Evolutionary conservation across 2,113 vertebrate species (phyloP).

Genomic region (Hystrix brachyura): DNA sequence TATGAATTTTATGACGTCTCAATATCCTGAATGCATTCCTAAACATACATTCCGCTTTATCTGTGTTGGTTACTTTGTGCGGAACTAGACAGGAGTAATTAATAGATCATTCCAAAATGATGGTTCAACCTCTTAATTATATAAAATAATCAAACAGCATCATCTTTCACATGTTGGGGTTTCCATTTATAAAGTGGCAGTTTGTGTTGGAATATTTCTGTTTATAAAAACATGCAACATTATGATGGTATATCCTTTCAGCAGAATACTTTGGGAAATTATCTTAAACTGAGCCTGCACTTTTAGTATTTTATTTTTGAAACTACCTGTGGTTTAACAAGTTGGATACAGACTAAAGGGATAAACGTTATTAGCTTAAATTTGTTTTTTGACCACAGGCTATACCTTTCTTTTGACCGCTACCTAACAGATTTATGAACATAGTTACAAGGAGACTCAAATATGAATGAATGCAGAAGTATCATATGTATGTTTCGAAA

Average conservation of each 20-base stretch:
- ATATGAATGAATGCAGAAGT: constrained; percentile 16
- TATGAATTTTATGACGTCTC: constrained; percentile 45
- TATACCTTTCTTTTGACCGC: neutral
- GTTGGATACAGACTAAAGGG: neutral
- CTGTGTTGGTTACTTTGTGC: neutral
- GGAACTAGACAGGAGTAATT: neutral
- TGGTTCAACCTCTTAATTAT: neutral
- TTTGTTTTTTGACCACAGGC: neutral
- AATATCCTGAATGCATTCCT: neutral
- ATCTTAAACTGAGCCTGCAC: neutral
- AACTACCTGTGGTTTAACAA: constrained; percentile 15
- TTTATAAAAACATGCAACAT: constrained; percentile 12
- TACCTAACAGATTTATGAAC: neutral
- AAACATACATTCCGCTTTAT: neutral
- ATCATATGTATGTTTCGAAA: neutral
- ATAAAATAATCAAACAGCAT: neutral
- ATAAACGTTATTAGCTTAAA: neutral
- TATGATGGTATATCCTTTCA: neutral
- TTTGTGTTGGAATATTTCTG: constrained; percentile 57
- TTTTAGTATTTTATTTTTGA: constrained; percentile 52
- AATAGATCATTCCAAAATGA: neutral
- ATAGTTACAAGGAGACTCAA: constrained; percentile 33
- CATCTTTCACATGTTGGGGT: neutral
- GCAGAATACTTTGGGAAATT: constrained; percentile 27
- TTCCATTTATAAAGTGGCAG: neutral